Evolutionary conservation across 2,113 vertebrate genomes (phyloP), one percentile per base, ranked within the genome.

Genomic region (Chaetodon trifascialis): DNA sequence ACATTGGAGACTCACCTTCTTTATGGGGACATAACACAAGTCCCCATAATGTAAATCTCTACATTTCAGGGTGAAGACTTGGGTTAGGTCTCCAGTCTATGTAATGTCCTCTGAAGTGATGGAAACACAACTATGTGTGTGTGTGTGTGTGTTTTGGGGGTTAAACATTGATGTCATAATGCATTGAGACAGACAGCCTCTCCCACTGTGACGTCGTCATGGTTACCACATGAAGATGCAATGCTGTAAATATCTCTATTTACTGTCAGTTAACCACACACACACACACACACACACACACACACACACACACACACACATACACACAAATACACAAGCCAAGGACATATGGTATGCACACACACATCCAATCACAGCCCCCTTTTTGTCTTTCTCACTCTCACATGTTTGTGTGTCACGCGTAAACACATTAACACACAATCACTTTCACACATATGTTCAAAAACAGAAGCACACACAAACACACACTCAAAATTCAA

Each of bases 211-310:
- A 87, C 14, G 89, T 94, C 73, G 93, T 94, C 94, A 95, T 95
- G 94, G 91, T 91, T 92, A 95, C 93, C 90, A 86, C 84, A 91
- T 83, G 83, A 89, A 91, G 93, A 92, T 91, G 90, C 85, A 94
- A 93, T 89, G 84, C 85, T 86, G 91, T 90, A 93, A 93, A 94
- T 93, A 95, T 94, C 93, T 94, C 88, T 92, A 89, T 94, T 92
- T 95, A 88, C 91, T 89, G 91, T 94, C 89, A 94, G 73, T 82
- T 87, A 84, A 87, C 64, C 42, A 72, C 80, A 78, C 81, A 65
- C 49, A 52, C 64, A 74, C 82, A 86, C 82, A 88, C 71, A 84
- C 84, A 85, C 72, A 74, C 63, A 69, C 58, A 6, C 16, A 25
- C 77, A 56, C 77, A 82, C 38, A 21, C 82, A 78, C 84, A 82